Base-by-base conservation (phyloP, 2,113 vertebrate species). In the Phodopus roborovskii region DNA sequence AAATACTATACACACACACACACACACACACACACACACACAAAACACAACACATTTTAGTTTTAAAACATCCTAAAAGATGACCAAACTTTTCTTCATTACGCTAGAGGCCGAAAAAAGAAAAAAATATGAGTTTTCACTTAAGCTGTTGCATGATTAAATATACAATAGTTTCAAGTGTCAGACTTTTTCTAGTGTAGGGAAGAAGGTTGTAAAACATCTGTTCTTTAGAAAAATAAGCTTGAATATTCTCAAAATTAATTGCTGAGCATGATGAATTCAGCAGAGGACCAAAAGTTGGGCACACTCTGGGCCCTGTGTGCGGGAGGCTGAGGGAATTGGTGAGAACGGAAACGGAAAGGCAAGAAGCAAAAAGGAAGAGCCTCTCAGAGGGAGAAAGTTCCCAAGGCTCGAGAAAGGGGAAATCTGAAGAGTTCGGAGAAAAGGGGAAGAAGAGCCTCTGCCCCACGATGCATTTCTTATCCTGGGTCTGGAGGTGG, bases 1-100 rank as follows among this genome's bases (percentile, higher is more conserved):
- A 90, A 96, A 93, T 45, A 88, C 48, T 96, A 95, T 45, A 3
- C 48, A 90, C 68, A n/a, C 75, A n/a, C n/a, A n/a, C n/a, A n/a
- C n/a, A n/a, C n/a, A n/a, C n/a, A n/a, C n/a, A n/a, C n/a, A n/a
- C n/a, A n/a, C n/a, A n/a, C n/a, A n/a, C n/a, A n/a, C n/a, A n/a
- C n/a, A n/a, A n/a, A n/a, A n/a, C n/a, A n/a, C n/a, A n/a, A n/a
- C n/a, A n/a, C 56, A 88, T 66, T 96, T 95, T 66, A 91, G 45
- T 95, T 93, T 91, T 90, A 42, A 78, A 94, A 90, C 68, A 82
- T 74, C 64, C 75, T 56, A 39, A 82, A 82, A 94, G 30, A 78
- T 95, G 48, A 24, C 64, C 93, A 85, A 60, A 1, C 1, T 58
- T 92, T 70, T 92, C 66, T 45, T 94, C 10, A 78, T 82, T 88